phyloP scores from a whole-genome alignment of 2,113 vertebrate species.

The Cygnus atratus region DNA sequence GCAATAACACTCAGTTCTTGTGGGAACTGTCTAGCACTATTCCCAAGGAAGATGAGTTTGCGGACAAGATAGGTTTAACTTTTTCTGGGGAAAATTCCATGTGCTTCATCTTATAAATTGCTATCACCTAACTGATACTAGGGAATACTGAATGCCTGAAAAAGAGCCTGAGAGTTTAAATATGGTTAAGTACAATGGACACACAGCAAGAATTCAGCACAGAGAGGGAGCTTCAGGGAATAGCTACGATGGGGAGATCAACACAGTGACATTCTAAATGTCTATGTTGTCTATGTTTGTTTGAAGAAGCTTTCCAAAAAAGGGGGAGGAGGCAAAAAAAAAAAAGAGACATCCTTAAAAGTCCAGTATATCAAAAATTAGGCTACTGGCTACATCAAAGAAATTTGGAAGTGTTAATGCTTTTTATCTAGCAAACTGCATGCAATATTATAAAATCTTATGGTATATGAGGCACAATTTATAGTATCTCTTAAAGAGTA shows the following conservation, averaged over 20 bases:
- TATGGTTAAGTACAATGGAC: background rate
- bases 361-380: background rate
- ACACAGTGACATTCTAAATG: background rate
- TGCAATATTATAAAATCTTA: background rate
- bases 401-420: background rate
- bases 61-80: background rate
- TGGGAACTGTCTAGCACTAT: background rate
- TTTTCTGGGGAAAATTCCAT: background rate
- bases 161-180: background rate
- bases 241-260: background rate
- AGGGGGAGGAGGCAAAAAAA: no score
- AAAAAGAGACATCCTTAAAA: background rate
- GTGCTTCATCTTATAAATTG: background rate
- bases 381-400: background rate
- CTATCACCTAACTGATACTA: rapidly evolving
- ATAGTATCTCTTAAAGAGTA: background rate
- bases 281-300: background rate
- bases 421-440: background rate
- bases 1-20: background rate
- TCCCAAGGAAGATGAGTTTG: background rate
- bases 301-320: background rate
- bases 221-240: background rate
- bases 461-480: background rate
- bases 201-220: background rate
- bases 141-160: background rate